Percentiles rank a stretch among this genome's conserved stretches.
Conservation (phyloP, 2,113 vertebrate genomes). For the Mormyrus lacerda region DNA sequence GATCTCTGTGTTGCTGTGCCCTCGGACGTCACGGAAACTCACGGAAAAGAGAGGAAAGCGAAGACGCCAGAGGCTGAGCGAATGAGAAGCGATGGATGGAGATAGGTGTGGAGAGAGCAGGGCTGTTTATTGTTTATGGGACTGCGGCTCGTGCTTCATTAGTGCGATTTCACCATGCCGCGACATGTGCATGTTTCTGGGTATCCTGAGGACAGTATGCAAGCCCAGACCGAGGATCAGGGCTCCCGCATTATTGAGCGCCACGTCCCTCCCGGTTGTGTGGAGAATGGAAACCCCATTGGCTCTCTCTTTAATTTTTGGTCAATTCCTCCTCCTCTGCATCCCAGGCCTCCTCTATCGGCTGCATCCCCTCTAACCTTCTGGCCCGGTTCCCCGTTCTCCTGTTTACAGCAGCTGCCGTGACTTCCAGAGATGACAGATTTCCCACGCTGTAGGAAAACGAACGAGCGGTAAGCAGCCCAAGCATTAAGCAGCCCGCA, state of each 20-base stretch:
- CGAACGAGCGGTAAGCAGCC: background rate
- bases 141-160: slow-evolving; percentile 46
- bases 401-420: background rate
- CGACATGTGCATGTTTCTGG: slow-evolving; percentile 57
- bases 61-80: background rate
- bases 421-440: slow-evolving; percentile 7
- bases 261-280: slow-evolving; percentile 15
- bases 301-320: background rate
- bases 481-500: background rate
- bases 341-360: background rate
- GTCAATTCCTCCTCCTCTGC: background rate
- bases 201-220: slow-evolving; percentile 34
- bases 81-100: background rate
- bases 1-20: background rate
- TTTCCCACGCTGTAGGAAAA: slow-evolving; percentile 1
- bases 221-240: slow-evolving; percentile 44
- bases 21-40: background rate
- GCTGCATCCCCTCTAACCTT: background rate
- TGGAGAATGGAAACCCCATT: background rate
- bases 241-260: slow-evolving; percentile 39
- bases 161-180: slow-evolving; percentile 58
- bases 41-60: too few relatives aligned
- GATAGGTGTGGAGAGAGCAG: background rate
- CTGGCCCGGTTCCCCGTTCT: background rate
- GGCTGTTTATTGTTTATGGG: background rate